phyloP scores from a whole-genome alignment of 2,113 vertebrate species.

The Psophia crepitans region DNA sequence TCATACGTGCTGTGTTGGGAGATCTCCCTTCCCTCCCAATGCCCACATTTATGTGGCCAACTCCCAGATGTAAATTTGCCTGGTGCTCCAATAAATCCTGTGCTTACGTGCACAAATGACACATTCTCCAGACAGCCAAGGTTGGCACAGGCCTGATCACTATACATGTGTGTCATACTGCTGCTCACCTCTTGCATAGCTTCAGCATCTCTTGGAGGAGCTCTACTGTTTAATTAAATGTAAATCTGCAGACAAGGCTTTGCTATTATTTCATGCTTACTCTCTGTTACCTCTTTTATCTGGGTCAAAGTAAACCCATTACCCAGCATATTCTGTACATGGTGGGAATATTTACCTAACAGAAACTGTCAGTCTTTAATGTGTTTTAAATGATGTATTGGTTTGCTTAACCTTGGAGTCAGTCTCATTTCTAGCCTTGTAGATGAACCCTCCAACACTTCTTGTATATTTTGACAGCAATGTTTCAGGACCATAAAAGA shows the following conservation, averaged over 20 bases:
- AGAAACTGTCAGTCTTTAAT: neutral
- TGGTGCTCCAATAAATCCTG: neutral
- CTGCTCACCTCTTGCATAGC: neutral
- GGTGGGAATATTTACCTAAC: neutral
- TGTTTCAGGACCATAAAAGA: neutral
- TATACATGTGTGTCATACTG: neutral
- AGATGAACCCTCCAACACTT: neutral
- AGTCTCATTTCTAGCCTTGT: neutral
- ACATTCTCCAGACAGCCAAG: neutral
- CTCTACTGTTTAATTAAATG: neutral
- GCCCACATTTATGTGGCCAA: accelerated
- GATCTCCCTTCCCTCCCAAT: neutral
- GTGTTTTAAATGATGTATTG: neutral
- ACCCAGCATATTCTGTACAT: neutral
- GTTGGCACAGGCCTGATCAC: neutral
- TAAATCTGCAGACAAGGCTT: neutral
- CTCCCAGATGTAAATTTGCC: neutral
- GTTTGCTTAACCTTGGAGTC: neutral
- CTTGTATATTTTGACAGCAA: neutral
- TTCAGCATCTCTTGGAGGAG: neutral
- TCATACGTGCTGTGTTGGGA: neutral
- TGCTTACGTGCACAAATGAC: neutral
- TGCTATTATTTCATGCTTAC: neutral
- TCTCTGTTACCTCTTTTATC: neutral
- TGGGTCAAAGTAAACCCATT: neutral